Conservation (phyloP, 2,888 invertebrate species). For the Apeira syringaria region DNA sequence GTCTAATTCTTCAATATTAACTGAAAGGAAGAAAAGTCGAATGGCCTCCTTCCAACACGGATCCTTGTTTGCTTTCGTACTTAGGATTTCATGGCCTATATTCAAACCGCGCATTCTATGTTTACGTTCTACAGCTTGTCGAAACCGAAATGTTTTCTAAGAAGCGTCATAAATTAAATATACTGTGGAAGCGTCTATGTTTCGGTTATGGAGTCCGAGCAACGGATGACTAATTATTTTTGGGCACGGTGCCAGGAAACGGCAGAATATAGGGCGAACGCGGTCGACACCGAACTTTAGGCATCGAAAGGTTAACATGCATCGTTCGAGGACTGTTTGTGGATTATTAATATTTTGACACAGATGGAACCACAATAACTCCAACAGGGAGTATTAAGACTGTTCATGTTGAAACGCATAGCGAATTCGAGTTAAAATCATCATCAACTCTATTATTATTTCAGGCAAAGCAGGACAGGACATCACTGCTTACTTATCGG, state of each 20-base stretch:
- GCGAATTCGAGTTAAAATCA: no score
- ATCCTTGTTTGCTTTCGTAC: no score
- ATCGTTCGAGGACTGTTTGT: slow-evolving; percentile 35
- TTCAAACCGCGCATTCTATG: slow-evolving; percentile 10
- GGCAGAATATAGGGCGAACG: slow-evolving; percentile 35
- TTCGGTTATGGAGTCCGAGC: slow-evolving; percentile 49
- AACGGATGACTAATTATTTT: slow-evolving; percentile 75
- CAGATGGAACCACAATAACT: no score
- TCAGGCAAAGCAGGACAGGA: no score
- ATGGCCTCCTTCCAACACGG: no score
- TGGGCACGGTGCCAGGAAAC: slow-evolving; percentile 67
- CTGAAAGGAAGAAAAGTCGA: no score
- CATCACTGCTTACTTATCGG: no score
- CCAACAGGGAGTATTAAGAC: no score
- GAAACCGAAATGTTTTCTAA: slow-evolving; percentile 47
- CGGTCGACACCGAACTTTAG: slow-evolving; percentile 28
- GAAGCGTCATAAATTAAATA: slow-evolving; percentile 32
- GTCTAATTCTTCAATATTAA: no score
- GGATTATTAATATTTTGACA: slow-evolving; percentile 32
- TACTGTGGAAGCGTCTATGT: slow-evolving; percentile 37
- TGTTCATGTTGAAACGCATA: no score
- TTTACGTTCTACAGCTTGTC: slow-evolving; percentile 15
- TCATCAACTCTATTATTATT: no score
- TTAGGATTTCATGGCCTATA: slow-evolving; percentile 11
- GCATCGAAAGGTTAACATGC: slow-evolving; percentile 51